A percentile compares a stretch with the other conserved stretches of the same genome.
Conservation (phyloP, 2,113 vertebrate species). For the Tursiops truncatus region DNA sequence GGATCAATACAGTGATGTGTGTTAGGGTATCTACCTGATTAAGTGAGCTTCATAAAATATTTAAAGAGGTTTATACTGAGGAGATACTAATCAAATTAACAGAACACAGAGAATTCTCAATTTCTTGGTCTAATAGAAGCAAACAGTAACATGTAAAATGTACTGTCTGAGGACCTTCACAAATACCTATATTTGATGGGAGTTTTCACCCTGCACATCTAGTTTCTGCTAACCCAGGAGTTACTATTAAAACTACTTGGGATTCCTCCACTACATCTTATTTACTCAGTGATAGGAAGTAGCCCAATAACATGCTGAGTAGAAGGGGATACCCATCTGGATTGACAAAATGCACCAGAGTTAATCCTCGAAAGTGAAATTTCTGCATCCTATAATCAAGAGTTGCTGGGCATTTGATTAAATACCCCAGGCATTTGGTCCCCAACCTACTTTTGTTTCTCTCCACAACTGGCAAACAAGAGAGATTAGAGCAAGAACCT, state of each 20-base stretch:
- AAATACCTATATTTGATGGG: background rate
- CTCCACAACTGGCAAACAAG: constrained; percentile 17
- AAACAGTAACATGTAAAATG: background rate
- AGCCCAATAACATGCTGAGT: background rate
- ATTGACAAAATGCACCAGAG: constrained; percentile 22
- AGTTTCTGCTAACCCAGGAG: background rate
- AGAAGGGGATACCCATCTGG: constrained; percentile 8
- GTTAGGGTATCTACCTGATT: background rate
- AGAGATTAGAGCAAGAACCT: constrained; percentile 23
- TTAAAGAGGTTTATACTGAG: background rate
- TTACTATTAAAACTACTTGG: background rate
- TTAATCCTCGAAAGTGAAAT: constrained; percentile 59
- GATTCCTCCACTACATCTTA: background rate
- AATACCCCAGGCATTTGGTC: constrained; percentile 63
- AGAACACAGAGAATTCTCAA: background rate
- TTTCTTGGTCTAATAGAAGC: background rate
- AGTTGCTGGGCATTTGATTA: constrained; percentile 64
- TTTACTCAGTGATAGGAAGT: background rate
- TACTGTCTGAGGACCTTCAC: background rate
- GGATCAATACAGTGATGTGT: background rate
- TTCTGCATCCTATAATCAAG: constrained; percentile 49
- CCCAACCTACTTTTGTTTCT: constrained; percentile 26
- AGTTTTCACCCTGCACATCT: background rate
- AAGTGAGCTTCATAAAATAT: background rate
- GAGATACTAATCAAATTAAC: background rate